Evolutionary conservation across 1,140 invertebrate species (phyloP), one percentile per base, ranked within the genome.

Genomic region (Eurytemora carolleeae): DNA sequence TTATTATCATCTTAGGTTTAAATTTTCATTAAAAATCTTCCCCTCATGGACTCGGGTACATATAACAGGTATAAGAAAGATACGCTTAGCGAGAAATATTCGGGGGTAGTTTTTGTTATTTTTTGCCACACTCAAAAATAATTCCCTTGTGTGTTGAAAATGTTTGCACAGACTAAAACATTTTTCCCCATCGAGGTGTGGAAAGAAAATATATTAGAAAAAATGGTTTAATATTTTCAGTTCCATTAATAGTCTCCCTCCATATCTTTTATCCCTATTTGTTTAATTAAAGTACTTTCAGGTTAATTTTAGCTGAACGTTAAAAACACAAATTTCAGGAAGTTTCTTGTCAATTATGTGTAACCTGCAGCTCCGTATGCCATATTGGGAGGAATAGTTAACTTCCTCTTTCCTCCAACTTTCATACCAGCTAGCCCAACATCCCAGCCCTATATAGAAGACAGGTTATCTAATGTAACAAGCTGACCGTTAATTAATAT

Each of bases 401-500:
- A 79, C 67, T 78, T 80, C 69, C 91, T 78, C 71, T 89, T 93
- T 58, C 90, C 90, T 24, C 90, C 91, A 67, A 93, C 82, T 75
- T 87, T 92, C 87, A 91, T 90, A 64, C 88, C 89, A 65, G 71
- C 69, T 3, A 95, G 73, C 24, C 87, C 92, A 58, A 85, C 70
- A 69, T 95, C 90, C 90, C 88, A 94, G 23, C 87, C 92, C 67
- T 44, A n/a, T 7, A 44, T 12, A 44, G n/a, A 44, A 44, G n/a
- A n/a, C n/a, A n/a, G n/a, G n/a, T n/a, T n/a, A n/a, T n/a, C n/a
- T n/a, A n/a, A n/a, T n/a, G n/a, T n/a, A n/a, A n/a, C n/a, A n/a
- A n/a, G n/a, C n/a, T n/a, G n/a, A n/a, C n/a, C n/a, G n/a, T n/a
- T n/a, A n/a, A n/a, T n/a, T n/a, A n/a, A n/a, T n/a, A n/a, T n/a